These are phyloP conservation scores for Drosophila testacea DNA, from an alignment of 2,888 invertebrate species.

Conservation along the genomic window DNA sequence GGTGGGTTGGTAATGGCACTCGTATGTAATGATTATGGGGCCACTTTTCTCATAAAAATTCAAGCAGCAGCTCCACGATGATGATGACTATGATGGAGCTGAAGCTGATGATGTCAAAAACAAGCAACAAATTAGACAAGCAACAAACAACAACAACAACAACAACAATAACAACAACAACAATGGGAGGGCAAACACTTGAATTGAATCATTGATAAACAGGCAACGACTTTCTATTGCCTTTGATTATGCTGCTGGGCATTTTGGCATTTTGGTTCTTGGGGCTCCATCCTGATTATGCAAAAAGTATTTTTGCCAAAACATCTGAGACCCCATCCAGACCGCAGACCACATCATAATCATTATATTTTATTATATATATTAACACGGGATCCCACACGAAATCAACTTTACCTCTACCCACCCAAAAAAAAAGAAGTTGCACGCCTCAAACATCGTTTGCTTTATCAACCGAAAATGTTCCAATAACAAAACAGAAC, in stretches of 20 bases:
- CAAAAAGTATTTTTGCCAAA: constrained; percentile 42
- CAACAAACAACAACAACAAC: constrained; percentile 8
- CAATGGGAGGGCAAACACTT: constrained; percentile 35
- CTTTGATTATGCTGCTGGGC: constrained; percentile 46
- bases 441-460: constrained; percentile 40
- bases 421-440: constrained; percentile 25
- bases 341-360: constrained; percentile 60
- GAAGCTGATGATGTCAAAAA: constrained; percentile 67
- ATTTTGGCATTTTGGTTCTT: neutral
- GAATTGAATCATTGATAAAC: constrained; percentile 75
- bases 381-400: constrained; percentile 44
- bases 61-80: constrained; percentile 61
- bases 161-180: neutral
- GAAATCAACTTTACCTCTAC: constrained; percentile 34
- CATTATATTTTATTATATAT: constrained; percentile 72
- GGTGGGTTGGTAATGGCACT: constrained; percentile 64
- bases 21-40: constrained; percentile 76
- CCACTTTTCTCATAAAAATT: constrained; percentile 78
- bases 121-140: constrained; percentile 72
- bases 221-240: constrained; percentile 44
- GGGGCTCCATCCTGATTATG: constrained; percentile 42
- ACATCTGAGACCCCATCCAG: constrained; percentile 31
- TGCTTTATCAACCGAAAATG: constrained; percentile 58
- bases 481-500: constrained; percentile 61
- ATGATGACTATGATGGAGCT: constrained; percentile 35